Evolutionary conservation across 1,140 invertebrate species (phyloP), one percentile per base, ranked within the genome.

Genomic region (Trypoxylus dichotomus): DNA sequence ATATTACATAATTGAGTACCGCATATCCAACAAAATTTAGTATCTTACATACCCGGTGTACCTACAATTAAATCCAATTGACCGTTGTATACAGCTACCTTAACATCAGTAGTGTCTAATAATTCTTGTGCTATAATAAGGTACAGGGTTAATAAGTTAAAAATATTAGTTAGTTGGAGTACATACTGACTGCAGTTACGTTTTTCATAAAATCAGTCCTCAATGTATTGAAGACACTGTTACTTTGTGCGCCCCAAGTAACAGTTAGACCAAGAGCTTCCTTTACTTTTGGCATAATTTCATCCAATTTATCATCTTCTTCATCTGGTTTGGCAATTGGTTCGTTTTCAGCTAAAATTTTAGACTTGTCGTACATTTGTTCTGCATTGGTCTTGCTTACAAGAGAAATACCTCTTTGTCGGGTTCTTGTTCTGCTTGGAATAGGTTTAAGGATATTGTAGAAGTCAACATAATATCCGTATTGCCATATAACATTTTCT

Each of bases 121-220:
- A 93, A 82, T 75, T 87, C 86, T 83, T 92, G 90, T 86, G 95
- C 95, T 73, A 73, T 37, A 29, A 68, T 68, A 68, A 19, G 24
- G 0, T 68, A 13, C n/a, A n/a, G 43, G 3, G 15, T 13, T 47
- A 47, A 13, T 47, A 7, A 3, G 7, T 13, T 15, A 47, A 13
- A 7, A 5, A 37, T 37, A 37, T 5, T 37, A 8, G 10, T 7
- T 2, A 47, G 10, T 0, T 47, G 13, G 43, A 47, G 3, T 76
- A 83, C 86, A 85, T 84, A 93, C 91, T 90, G 82, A 91, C 88
- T 63, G 92, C 83, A 11, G 91, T 90, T 27, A 94, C 94, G 13
- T 94, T 93, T 83, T 94, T 95, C 95, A 97, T 96, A 81, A 96
- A 96, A 83, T 96, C 95, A 21, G 79, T 90, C 19, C 76, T 79